Percentiles rank a stretch among this genome's conserved stretches.
phyloP scores from a whole-genome alignment of 2,888 invertebrate genomes.

The Balanococcus diminutus region DNA sequence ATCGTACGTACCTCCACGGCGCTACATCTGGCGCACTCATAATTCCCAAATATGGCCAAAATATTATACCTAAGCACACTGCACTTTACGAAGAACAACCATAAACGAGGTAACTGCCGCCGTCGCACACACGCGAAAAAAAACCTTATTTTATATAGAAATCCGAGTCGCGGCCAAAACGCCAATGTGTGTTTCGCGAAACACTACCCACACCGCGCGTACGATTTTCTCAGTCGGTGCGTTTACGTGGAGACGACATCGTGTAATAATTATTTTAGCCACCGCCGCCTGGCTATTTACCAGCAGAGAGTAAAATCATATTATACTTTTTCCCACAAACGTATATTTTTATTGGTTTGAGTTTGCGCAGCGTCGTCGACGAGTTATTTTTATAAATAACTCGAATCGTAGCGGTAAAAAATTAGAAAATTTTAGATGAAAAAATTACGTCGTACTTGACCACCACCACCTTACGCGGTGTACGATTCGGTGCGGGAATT shows the following conservation, averaged over 20 bases:
- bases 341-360: constrained; percentile 33
- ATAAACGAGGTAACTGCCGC: background rate
- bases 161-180: too few species aligned
- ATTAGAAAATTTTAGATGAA: background rate
- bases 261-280: constrained; percentile 28
- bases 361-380: constrained; percentile 44
- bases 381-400: constrained; percentile 46
- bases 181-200: background rate
- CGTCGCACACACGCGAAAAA: background rate
- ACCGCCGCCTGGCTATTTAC: background rate
- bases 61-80: background rate
- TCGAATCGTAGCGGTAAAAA: background rate
- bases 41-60: constrained; percentile 15
- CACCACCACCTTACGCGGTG: too few species aligned
- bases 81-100: background rate
- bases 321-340: constrained; percentile 34
- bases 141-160: too few species aligned
- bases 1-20: constrained; percentile 46
- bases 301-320: constrained; percentile 25
- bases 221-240: constrained; percentile 4
- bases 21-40: constrained; percentile 48
- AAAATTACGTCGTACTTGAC: background rate
- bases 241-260: constrained; percentile 45
- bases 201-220: background rate
- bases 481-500: background rate